Conservation (phyloP, 2,797 vertebrate genomes). For the Leptodactylus fallax region DNA sequence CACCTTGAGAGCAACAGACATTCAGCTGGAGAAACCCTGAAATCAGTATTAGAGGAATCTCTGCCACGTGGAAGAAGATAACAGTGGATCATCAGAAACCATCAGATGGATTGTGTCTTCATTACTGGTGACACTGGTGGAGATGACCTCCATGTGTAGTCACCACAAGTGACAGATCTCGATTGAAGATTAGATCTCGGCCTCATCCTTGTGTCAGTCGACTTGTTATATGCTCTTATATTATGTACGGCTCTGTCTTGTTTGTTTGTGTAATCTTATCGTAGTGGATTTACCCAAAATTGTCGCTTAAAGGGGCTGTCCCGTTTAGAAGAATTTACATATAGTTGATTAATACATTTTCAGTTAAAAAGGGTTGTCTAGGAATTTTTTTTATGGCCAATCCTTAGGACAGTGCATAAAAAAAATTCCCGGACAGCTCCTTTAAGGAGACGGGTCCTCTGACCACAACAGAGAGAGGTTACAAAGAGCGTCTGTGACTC, state of each 20-base stretch:
- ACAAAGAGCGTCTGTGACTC: not conserved
- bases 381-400: too few species aligned
- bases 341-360: too few species aligned
- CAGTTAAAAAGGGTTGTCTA: too few species aligned
- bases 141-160: not conserved
- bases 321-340: not conserved
- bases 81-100: not conserved
- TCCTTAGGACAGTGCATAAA: too few species aligned
- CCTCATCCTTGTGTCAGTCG: not conserved
- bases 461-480: not conserved
- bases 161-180: not conserved
- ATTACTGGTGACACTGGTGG: not conserved
- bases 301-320: not conserved
- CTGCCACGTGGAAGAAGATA: not conserved
- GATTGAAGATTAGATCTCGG: too few species aligned
- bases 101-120: not conserved
- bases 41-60: not conserved
- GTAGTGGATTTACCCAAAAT: not conserved
- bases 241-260: not conserved
- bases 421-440: too few species aligned
- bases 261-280: not conserved
- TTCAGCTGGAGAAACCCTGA: slow-evolving; percentile 82
- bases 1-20: slow-evolving; percentile 71
- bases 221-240: not conserved
- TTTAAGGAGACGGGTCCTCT: not conserved